A percentile compares a stretch with the other conserved stretches of the same genome.
Evolutionary conservation across 2,888 invertebrate genomes (phyloP).

Genomic region (Netelia fuscicornis): DNA sequence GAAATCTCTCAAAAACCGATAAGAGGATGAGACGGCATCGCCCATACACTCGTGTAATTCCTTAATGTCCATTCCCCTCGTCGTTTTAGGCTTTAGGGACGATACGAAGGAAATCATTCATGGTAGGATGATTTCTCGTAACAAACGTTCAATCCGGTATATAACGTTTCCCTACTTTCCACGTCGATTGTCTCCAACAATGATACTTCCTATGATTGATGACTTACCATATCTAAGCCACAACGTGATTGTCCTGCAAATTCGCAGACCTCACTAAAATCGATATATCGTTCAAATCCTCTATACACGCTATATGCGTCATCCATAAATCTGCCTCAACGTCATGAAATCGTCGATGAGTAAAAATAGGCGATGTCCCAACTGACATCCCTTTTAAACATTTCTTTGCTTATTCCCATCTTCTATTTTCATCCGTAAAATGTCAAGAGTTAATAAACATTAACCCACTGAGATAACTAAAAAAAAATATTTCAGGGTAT

Average conservation of each 20-base stretch:
- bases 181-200: constrained; percentile 25
- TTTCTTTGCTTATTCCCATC: too few relatives aligned
- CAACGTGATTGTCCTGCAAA: constrained; percentile 31
- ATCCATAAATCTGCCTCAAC: neutral
- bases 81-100: neutral
- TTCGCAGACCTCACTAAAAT: constrained; percentile 36
- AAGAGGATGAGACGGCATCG: too few relatives aligned
- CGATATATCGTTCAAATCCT: constrained; percentile 26
- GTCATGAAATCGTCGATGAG: neutral
- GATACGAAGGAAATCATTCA: constrained; percentile 20
- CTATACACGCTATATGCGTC: neutral
- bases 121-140: constrained; percentile 3
- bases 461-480: too few relatives aligned
- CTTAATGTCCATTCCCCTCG: neutral
- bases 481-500: too few relatives aligned
- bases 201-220: constrained; percentile 26
- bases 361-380: too few relatives aligned
- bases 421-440: too few relatives aligned
- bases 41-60: too few relatives aligned
- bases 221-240: constrained; percentile 17
- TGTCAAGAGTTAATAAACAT: too few relatives aligned
- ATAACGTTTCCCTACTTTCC: constrained; percentile 35
- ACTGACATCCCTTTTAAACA: too few relatives aligned
- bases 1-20: too few relatives aligned
- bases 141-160: neutral